Evolutionary conservation across 2,888 invertebrate species (phyloP).

Genomic region (Sylvicola cinctus): DNA sequence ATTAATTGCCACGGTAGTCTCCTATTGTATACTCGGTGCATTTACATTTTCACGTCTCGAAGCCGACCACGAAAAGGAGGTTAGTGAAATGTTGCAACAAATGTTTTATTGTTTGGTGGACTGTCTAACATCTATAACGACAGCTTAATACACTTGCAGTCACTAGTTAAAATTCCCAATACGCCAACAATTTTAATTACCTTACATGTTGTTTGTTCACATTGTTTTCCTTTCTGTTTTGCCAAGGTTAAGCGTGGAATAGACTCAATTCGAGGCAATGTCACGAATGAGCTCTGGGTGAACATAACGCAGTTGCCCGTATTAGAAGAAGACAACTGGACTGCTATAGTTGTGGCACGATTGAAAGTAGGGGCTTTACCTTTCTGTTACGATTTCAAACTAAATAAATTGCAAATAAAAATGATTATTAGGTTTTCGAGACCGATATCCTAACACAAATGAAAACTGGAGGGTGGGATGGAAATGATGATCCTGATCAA

Average conservation of each 20-base stretch:
- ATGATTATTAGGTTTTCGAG: slow-evolving; percentile 32
- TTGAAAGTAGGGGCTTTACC: slow-evolving; percentile 24
- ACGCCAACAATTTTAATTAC: too few relatives aligned
- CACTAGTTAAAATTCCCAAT: too few relatives aligned
- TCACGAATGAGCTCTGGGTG: slow-evolving; percentile 60
- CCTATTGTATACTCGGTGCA: slow-evolving; percentile 76
- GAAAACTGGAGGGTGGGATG: slow-evolving; percentile 80
- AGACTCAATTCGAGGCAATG: slow-evolving; percentile 44
- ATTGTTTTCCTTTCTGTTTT: neutral
- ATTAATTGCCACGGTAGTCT: slow-evolving; percentile 68
- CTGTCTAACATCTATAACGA: too few relatives aligned
- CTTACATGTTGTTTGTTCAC: too few relatives aligned
- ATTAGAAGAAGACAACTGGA: slow-evolving; percentile 61
- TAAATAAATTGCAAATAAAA: neutral
- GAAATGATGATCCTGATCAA: slow-evolving; percentile 39
- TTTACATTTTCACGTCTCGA: slow-evolving; percentile 65
- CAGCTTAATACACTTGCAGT: too few relatives aligned
- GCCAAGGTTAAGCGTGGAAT: slow-evolving; percentile 69
- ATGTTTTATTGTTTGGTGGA: too few relatives aligned
- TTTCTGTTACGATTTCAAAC: neutral
- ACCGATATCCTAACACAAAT: slow-evolving; percentile 57
- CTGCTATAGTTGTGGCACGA: slow-evolving; percentile 41
- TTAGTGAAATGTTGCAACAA: slow-evolving; percentile 18
- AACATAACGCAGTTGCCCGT: slow-evolving; percentile 32
- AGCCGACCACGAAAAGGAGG: slow-evolving; percentile 49